Percentiles rank a stretch among this genome's conserved stretches.
These are phyloP conservation scores for Sicus ferrugineus DNA, from an alignment of 2,888 invertebrate species.

Conservation along the genomic window DNA sequence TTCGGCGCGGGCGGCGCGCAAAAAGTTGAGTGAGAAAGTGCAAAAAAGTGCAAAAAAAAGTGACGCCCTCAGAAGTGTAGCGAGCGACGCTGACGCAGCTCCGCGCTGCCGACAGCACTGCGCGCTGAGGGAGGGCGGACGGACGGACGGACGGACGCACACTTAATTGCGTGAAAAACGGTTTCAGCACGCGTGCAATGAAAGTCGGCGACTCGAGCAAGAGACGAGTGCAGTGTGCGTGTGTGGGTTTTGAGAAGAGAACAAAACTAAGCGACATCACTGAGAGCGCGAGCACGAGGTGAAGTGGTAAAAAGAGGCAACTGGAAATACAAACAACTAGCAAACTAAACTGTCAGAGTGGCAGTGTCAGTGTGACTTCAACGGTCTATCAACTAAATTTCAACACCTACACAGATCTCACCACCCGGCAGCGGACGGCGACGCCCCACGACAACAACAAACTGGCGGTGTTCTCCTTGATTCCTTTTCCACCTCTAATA, in stretches of 20 bases:
- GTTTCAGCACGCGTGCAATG: background rate
- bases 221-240: too few species aligned
- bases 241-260: too few species aligned
- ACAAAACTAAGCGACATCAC: too few species aligned
- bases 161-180: background rate
- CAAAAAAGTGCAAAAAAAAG: background rate
- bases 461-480: conserved; percentile 1
- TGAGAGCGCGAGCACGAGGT: background rate
- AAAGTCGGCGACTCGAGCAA: too few species aligned
- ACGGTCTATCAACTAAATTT: background rate
- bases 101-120: too few species aligned
- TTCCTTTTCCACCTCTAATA: background rate
- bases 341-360: background rate
- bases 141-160: too few species aligned
- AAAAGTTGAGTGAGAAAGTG: background rate
- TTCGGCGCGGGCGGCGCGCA: too few species aligned
- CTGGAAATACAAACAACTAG: background rate
- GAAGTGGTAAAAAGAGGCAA: background rate
- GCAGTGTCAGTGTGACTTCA: background rate
- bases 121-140: too few species aligned
- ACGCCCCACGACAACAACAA: conserved; percentile 25
- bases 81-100: too few species aligned
- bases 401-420: background rate
- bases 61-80: background rate
- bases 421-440: conserved; percentile 12